Evolutionary conservation across 2,797 vertebrate species (phyloP), one percentile per base, ranked within the genome.

Genomic region (Arctocebus calabarensis): DNA sequence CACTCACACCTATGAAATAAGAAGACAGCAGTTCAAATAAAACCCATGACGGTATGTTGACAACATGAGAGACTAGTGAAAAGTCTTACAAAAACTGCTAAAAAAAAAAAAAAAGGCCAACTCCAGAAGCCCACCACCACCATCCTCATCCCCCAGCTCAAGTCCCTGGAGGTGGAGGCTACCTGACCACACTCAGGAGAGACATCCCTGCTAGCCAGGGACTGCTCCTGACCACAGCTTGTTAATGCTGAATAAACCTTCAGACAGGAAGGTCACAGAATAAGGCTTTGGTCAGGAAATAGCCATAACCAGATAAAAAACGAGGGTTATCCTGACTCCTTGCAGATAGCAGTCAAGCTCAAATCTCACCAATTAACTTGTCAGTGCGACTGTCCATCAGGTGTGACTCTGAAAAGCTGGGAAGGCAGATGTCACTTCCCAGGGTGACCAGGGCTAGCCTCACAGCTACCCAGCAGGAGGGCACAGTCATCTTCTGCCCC

Each of bases 181-280:
- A 6, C 32, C 37, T 32, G 61, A 79, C 7, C 22, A 79, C 77
- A 79, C 48, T 59, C 9, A 32, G 16, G 61, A 89, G 79, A 40
- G 45, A 59, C 0, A 2, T 29, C 32, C 57, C 71, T 0, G 1
- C 77, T 62, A 16, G 70, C 66, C 7, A 19, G 34, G 37, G 48
- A 23, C 34, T 3, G 8, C 14, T 34, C 4, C 59, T 17, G 78
- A 71, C 37, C 2, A 0, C 0, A 0, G 11, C 27, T 20, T 27
- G 66, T 11, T 64, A 73, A 57, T 0, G 0, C 32, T 3, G 14
- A 16, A 13, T 0, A 20, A 57, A 59, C 4, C 17, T 82, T 32
- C 40, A 73, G 17, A 59, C 5, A n/a, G 48, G 22, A 68, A 61
- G 84, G 59, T 29, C 8, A 22, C 20, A 57, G 20, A 25, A 79